These are phyloP conservation scores for Panulirus ornatus DNA, from an alignment of 1,140 invertebrate species.

Conservation along the genomic window DNA sequence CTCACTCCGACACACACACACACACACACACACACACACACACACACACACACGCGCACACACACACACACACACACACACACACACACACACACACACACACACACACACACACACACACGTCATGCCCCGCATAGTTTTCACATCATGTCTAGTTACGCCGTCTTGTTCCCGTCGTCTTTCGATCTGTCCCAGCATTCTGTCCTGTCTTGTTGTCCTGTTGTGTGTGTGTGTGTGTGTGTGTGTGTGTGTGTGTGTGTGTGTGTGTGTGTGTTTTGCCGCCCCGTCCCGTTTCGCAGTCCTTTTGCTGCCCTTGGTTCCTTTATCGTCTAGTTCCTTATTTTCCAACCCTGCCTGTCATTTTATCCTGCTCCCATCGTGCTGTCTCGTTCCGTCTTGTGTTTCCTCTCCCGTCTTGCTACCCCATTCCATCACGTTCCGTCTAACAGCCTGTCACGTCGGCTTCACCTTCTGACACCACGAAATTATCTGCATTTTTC, in stretches of 20 bases:
- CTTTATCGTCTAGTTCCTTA: not conserved
- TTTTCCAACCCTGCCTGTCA: too few relatives aligned
- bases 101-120: constrained; percentile 7
- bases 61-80: constrained; percentile 7
- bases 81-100: constrained; percentile 7
- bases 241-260: too few relatives aligned
- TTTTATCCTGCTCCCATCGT: not conserved
- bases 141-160: too few relatives aligned
- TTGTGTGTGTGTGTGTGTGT: too few relatives aligned
- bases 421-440: not conserved
- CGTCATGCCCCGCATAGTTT: too few relatives aligned
- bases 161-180: too few relatives aligned
- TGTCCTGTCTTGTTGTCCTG: too few relatives aligned
- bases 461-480: not conserved
- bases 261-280: not conserved
- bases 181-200: too few relatives aligned
- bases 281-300: too few relatives aligned
- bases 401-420: not conserved
- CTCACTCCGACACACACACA: too few relatives aligned
- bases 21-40: not conserved
- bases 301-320: too few relatives aligned
- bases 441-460: not conserved
- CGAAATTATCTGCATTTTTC: not conserved
- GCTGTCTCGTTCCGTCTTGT: not conserved
- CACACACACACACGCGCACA: not conserved